phyloP scores from a whole-genome alignment of 2,113 vertebrate genomes.

The Oenanthe melanoleuca region DNA sequence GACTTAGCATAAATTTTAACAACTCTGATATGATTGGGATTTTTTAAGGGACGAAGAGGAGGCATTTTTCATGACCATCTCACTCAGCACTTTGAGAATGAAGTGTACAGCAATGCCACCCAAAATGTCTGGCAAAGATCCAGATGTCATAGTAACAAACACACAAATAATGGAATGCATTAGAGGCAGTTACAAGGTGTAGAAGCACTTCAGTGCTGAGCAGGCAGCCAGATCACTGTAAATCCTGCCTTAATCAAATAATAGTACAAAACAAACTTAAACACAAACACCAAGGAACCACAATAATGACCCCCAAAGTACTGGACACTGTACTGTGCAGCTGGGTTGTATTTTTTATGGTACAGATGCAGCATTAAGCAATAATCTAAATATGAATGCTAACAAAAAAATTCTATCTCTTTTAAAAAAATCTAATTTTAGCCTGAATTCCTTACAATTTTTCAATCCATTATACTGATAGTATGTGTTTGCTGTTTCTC shows the following conservation, averaged over 20 bases:
- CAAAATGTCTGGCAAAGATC: constrained; percentile 54
- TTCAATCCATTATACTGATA: background rate
- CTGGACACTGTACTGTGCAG: background rate
- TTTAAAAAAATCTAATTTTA: background rate
- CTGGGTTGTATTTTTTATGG: background rate
- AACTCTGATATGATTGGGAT: background rate
- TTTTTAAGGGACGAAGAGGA: constrained; percentile 18
- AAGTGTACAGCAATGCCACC: background rate
- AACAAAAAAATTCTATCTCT: background rate
- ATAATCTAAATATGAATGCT: background rate
- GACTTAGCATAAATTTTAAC: constrained; percentile 68
- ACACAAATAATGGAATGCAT: constrained; percentile 4
- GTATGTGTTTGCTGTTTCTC: background rate
- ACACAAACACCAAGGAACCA: background rate
- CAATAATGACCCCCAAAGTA: background rate
- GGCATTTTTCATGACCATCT: constrained; percentile 4
- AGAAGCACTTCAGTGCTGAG: background rate
- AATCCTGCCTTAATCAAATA: background rate
- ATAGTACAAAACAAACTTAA: background rate
- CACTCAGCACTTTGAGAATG: constrained; percentile 26
- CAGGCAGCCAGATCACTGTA: background rate
- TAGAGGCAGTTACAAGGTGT: constrained; percentile 43
- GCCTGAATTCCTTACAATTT: background rate
- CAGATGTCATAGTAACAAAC: constrained; percentile 24
- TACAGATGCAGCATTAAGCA: background rate